phyloP scores from a whole-genome alignment of 2,888 invertebrate genomes.

The Drosophila kuntzei region DNA sequence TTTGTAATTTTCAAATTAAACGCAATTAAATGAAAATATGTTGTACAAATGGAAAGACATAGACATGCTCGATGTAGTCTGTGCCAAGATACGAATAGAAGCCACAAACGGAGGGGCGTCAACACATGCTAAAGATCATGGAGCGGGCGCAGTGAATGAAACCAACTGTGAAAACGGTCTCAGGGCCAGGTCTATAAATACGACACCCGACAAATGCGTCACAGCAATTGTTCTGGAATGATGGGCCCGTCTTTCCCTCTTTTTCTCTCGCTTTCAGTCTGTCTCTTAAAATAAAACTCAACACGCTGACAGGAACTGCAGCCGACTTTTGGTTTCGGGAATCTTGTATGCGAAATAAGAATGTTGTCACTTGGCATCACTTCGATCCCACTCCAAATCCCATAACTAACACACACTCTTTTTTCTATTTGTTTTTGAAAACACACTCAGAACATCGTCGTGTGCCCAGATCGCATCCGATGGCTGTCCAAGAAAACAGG shows the following conservation, averaged over 20 bases:
- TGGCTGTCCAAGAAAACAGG: slow-evolving; percentile 15
- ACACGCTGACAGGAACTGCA: slow-evolving; percentile 34
- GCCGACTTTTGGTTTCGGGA: slow-evolving; percentile 24
- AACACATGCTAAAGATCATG: slow-evolving; percentile 57
- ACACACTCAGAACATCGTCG: slow-evolving; percentile 12
- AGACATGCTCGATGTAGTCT: slow-evolving; percentile 28
- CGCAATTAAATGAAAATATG: slow-evolving; percentile 66
- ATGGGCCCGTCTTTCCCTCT: slow-evolving; percentile 15
- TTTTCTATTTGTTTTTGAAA: slow-evolving; percentile 25
- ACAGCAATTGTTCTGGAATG: slow-evolving; percentile 53
- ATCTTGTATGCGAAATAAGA: slow-evolving; percentile 38
- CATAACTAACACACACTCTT: slow-evolving; percentile 6
- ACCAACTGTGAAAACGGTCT: slow-evolving; percentile 64
- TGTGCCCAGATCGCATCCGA: slow-evolving; percentile 42
- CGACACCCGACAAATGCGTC: slow-evolving; percentile 34
- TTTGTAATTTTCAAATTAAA: slow-evolving; percentile 50
- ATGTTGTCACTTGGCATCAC: slow-evolving; percentile 53
- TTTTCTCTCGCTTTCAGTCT: background rate
- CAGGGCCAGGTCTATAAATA: slow-evolving; percentile 58
- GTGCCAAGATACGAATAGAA: slow-evolving; percentile 10
- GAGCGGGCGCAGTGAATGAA: slow-evolving; percentile 47
- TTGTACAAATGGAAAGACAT: slow-evolving; percentile 40
- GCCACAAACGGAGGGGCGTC: slow-evolving; percentile 41
- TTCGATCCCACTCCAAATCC: slow-evolving; percentile 14
- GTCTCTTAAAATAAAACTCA: slow-evolving; percentile 45